A percentile compares a stretch with the other conserved stretches of the same genome.
phyloP scores from a whole-genome alignment of 2,888 invertebrate genomes.

The Colostygia pectinataria region DNA sequence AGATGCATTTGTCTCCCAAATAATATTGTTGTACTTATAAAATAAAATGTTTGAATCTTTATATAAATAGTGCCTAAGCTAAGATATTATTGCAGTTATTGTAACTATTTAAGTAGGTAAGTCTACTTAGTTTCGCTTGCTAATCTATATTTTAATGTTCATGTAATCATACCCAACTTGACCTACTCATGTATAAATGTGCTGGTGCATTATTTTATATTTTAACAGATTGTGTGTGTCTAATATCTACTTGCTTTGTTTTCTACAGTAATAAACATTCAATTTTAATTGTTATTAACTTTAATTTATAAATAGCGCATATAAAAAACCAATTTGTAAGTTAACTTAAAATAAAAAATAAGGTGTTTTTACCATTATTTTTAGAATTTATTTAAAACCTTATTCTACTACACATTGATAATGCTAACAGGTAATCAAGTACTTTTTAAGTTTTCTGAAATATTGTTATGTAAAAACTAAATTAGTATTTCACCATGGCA shows the following conservation, averaged over 20 bases:
- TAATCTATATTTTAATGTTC: slow-evolving; percentile 1
- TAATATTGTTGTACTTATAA: no score
- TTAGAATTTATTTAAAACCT: background rate
- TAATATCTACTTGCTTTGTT: no score
- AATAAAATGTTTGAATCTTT: no score
- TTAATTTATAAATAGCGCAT: slow-evolving; percentile 3
- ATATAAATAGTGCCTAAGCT: background rate
- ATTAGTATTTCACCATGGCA: background rate
- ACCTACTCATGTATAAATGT: slow-evolving; percentile 1
- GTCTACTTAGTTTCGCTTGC: slow-evolving; percentile 6
- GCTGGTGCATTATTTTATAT: slow-evolving; percentile 12
- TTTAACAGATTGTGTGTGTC: background rate
- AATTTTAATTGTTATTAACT: slow-evolving; percentile 2
- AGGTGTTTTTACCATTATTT: slow-evolving; percentile 16
- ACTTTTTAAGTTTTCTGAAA: background rate
- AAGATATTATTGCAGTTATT: slow-evolving; percentile 14
- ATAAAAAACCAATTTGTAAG: background rate
- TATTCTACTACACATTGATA: background rate
- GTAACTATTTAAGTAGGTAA: slow-evolving; percentile 1
- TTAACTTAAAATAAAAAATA: slow-evolving; percentile 22
- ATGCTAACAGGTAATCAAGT: slow-evolving; percentile 11
- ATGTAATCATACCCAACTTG: slow-evolving; percentile 1
- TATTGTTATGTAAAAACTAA: background rate
- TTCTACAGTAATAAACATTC: background rate
- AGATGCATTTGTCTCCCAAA: no score